A percentile compares a stretch with the other conserved stretches of the same genome.
Evolutionary conservation across 2,797 vertebrate genomes (phyloP).

Genomic region (Lacerta viridis): DNA sequence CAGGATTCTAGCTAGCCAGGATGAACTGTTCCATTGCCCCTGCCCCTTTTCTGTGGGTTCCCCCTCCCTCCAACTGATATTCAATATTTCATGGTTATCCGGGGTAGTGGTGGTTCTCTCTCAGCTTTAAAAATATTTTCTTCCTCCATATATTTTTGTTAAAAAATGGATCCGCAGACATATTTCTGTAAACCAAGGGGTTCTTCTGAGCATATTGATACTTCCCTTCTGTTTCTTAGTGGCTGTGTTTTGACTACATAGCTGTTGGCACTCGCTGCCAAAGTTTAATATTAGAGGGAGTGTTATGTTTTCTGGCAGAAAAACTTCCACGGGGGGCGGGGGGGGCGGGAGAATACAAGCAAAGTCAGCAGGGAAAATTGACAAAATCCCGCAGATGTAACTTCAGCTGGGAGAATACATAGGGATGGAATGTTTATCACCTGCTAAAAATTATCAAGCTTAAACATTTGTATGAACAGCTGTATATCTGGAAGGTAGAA

Average conservation of each 20-base stretch:
- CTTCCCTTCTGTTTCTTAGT: background rate
- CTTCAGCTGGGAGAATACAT: conserved; percentile 56
- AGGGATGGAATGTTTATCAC: conserved; percentile 53
- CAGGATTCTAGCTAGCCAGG: background rate
- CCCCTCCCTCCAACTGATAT: too few species aligned
- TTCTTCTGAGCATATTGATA: background rate
- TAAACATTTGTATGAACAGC: conserved; percentile 70
- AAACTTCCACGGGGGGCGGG: conserved; percentile 23
- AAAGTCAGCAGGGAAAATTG: conserved; percentile 69
- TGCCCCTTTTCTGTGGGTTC: background rate
- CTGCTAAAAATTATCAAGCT: conserved; percentile 56
- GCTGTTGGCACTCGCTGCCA: background rate
- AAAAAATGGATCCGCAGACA: too few species aligned
- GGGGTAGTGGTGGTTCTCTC: background rate
- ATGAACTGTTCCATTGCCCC: background rate
- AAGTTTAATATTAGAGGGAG: background rate
- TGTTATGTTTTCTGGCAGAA: conserved; percentile 46
- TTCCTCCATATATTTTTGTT: too few species aligned
- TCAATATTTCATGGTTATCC: background rate
- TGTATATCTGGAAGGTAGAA: conserved; percentile 55
- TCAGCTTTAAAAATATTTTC: too few species aligned
- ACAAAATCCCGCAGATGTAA: conserved; percentile 63
- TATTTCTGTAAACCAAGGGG: background rate
- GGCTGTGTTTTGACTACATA: background rate
- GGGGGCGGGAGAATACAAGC: conserved; percentile 58